Conservation (phyloP, 2,797 vertebrate genomes). For the Takifugu ocellatus region DNA sequence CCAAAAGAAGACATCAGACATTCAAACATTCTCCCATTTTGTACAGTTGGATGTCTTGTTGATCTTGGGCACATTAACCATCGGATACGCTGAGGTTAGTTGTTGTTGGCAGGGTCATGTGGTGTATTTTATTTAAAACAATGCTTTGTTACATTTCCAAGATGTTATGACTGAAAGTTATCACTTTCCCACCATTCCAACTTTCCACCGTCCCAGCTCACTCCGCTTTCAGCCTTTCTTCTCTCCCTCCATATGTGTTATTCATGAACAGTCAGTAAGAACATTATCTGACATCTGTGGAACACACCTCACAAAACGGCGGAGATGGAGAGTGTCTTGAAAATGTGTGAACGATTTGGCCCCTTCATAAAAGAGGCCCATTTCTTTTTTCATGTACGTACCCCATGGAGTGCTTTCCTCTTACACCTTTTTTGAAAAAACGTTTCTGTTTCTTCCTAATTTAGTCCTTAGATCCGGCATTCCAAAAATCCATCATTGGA, state of each 20-base stretch:
- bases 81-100: constrained; percentile 22
- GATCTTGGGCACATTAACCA: constrained; percentile 25
- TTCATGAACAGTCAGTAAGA: constrained; percentile 58
- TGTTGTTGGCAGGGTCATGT: constrained; percentile 30
- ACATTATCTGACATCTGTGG: constrained; percentile 74
- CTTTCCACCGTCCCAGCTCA: constrained; percentile 8
- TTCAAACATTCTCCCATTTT: constrained; percentile 22
- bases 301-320: constrained; percentile 65
- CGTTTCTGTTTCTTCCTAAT: constrained; percentile 21
- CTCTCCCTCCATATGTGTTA: constrained; percentile 50
- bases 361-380: constrained; percentile 73
- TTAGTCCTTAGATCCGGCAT: constrained; percentile 9
- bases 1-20: constrained; percentile 39
- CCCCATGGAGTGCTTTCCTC: constrained; percentile 55
- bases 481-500: not conserved
- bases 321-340: constrained; percentile 63
- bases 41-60: constrained; percentile 37
- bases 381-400: constrained; percentile 75
- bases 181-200: constrained; percentile 34
- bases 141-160: constrained; percentile 32
- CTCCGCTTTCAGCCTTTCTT: constrained; percentile 22
- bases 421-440: constrained; percentile 2
- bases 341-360: constrained; percentile 80
- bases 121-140: constrained; percentile 22
- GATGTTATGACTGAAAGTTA: constrained; percentile 29